These are phyloP conservation scores for Micronycteris hirsuta DNA, from an alignment of 2,113 vertebrate species.

Conservation along the genomic window DNA sequence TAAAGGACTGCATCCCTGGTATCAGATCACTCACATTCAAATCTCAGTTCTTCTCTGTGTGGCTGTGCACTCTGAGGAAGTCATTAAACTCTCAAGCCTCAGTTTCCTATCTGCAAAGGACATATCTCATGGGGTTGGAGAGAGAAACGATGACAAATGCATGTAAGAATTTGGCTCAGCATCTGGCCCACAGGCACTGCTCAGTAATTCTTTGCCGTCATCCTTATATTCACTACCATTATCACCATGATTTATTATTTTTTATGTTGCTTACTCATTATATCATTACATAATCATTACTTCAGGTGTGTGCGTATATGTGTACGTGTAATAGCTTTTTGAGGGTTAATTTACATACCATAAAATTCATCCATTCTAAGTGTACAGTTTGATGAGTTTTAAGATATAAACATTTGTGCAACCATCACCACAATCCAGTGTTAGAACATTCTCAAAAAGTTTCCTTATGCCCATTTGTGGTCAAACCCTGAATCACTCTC, in stretches of 20 bases:
- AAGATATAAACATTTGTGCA: background rate
- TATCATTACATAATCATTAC: no score
- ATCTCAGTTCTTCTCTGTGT: no score
- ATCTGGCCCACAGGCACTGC: background rate
- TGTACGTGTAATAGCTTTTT: background rate
- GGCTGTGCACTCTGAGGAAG: background rate
- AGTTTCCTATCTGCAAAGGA: background rate
- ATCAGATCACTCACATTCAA: background rate
- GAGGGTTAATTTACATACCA: background rate
- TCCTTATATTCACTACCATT: rapidly evolving
- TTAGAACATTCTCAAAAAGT: background rate
- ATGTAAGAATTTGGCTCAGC: background rate
- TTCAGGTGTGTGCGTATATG: background rate
- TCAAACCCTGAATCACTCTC: background rate
- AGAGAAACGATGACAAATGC: background rate
- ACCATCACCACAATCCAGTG: background rate
- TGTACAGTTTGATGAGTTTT: background rate
- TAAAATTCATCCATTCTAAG: background rate
- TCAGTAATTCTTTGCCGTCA: rapidly evolving
- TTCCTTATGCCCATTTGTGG: background rate
- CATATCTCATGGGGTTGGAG: rapidly evolving
- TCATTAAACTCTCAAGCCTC: background rate
- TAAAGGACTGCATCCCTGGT: background rate
- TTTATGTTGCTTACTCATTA: background rate
- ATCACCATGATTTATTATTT: background rate